These are phyloP conservation scores for Acleris holmiana DNA, from an alignment of 2,888 invertebrate genomes.

Conservation along the genomic window DNA sequence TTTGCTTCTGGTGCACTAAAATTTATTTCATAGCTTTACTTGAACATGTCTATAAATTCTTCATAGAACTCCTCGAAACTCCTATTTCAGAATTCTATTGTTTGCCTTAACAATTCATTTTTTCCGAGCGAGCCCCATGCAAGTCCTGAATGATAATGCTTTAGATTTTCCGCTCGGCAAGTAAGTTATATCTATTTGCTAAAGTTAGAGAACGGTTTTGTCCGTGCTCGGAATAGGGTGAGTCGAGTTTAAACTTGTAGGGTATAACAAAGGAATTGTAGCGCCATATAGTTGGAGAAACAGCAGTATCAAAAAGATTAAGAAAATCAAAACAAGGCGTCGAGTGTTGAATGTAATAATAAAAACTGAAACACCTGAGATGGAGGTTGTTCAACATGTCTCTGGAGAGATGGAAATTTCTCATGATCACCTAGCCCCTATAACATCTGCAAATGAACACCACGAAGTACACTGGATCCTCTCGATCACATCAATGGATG, in stretches of 20 bases:
- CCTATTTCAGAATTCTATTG: background rate
- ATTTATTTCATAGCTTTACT: no score
- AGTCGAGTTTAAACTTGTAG: conserved; percentile 35
- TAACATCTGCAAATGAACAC: no score
- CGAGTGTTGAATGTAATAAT: no score
- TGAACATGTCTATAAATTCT: no score
- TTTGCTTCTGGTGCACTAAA: no score
- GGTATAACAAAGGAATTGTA: conserved; percentile 16
- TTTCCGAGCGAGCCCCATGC: conserved; percentile 1
- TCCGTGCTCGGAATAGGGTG: conserved; percentile 40
- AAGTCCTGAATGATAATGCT: conserved; percentile 18
- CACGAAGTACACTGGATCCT: no score
- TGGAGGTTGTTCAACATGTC: no score
- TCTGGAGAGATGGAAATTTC: no score
- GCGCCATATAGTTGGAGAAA: background rate
- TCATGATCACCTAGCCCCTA: no score
- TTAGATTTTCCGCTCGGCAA: conserved; percentile 35
- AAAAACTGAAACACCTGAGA: no score
- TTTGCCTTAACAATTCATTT: conserved; percentile 1
- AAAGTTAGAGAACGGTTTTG: conserved; percentile 35
- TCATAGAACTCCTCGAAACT: background rate
- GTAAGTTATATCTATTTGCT: conserved; percentile 42
- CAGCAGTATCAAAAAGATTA: background rate
- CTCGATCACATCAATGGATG: no score
- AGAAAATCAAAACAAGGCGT: background rate